These are phyloP conservation scores for Bos indicus DNA, from an alignment of 2,113 vertebrate genomes.

Conservation along the genomic window DNA sequence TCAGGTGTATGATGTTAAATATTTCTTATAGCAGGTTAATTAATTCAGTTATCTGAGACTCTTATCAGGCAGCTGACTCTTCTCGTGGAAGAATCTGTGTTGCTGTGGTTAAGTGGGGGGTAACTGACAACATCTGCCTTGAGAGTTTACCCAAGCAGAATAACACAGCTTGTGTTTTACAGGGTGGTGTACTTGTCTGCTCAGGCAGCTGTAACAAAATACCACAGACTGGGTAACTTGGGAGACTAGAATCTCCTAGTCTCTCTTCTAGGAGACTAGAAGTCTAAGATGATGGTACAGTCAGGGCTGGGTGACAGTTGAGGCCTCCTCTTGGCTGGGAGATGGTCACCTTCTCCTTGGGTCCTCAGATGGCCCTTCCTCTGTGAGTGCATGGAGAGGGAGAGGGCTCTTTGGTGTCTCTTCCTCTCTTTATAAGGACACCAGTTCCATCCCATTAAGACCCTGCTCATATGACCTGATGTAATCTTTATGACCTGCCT, in stretches of 20 bases:
- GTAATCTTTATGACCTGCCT: not conserved
- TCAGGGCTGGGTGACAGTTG: not conserved
- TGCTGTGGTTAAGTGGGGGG: not conserved
- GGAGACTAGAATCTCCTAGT: not conserved
- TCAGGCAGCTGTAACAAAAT: not conserved
- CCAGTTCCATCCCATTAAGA: not conserved
- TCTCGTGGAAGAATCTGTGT: not conserved
- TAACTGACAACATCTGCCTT: not conserved
- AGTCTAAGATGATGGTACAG: not conserved
- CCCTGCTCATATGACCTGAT: not conserved
- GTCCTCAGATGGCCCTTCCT: not conserved
- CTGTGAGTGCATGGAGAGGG: not conserved
- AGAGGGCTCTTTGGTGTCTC: not conserved
- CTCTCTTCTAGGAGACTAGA: not conserved
- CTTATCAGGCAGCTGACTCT: not conserved
- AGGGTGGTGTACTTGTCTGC: not conserved
- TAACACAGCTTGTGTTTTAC: not conserved
- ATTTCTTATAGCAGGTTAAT: constrained; percentile 17
- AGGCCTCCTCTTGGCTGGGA: not conserved
- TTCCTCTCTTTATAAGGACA: not conserved
- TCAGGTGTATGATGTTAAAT: constrained; percentile 23
- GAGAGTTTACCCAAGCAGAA: not conserved
- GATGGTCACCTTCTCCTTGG: not conserved
- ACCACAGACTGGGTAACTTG: not conserved
- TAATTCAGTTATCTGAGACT: constrained; percentile 21